Conservation (phyloP, 2,797 vertebrate species). For the Argya squamiceps region DNA sequence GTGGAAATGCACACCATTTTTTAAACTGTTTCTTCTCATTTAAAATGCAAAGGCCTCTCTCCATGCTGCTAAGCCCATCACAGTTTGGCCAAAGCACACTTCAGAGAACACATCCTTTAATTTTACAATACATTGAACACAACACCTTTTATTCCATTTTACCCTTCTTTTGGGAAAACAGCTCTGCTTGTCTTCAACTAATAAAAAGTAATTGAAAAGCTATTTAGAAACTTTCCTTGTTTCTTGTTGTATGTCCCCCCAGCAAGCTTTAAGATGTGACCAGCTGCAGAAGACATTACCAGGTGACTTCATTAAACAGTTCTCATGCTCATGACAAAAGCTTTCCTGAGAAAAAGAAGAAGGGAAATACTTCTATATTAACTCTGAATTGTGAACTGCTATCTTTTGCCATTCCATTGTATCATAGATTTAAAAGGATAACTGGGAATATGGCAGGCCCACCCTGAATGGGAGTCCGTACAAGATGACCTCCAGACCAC, state of each 20-base stretch:
- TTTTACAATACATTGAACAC: constrained; percentile 13
- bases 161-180: background rate
- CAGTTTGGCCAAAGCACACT: background rate
- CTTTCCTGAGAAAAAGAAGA: background rate
- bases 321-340: background rate
- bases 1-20: background rate
- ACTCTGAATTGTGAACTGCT: background rate
- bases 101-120: background rate
- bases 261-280: background rate
- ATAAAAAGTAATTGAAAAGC: background rate
- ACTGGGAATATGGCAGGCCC: background rate
- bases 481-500: background rate
- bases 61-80: background rate
- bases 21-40: background rate
- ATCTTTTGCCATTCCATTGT: background rate
- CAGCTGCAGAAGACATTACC: background rate
- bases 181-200: background rate
- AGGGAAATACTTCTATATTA: background rate
- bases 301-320: background rate
- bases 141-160: background rate
- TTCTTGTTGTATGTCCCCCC: background rate
- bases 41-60: background rate
- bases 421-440: background rate
- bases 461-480: background rate
- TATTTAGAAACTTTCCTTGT: background rate